A percentile compares a stretch with the other conserved stretches of the same genome.
Evolutionary conservation across 2,113 vertebrate species (phyloP).

Genomic region (Raja brachyura): DNA sequence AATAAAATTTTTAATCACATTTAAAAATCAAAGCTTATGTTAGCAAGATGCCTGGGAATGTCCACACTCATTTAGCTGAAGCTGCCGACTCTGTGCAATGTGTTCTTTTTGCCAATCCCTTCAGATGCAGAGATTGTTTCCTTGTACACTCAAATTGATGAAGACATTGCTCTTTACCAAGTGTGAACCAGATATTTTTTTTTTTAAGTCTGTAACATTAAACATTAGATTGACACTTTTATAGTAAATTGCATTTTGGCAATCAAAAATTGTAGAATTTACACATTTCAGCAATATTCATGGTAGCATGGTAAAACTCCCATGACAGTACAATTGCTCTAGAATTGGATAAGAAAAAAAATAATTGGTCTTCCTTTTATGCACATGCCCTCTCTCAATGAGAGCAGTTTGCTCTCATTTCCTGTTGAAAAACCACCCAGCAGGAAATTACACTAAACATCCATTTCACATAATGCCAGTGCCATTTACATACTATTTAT

Average conservation of each 20-base stretch:
- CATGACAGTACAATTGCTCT: background rate
- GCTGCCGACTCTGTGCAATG: background rate
- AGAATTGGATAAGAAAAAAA: too few relatives aligned
- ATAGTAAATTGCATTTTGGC: background rate
- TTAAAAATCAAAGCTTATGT: background rate
- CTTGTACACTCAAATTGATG: background rate
- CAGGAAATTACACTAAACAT: too few relatives aligned
- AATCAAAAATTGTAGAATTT: background rate
- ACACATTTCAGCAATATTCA: background rate
- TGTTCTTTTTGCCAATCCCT: background rate
- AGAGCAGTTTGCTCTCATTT: too few relatives aligned
- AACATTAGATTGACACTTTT: background rate
- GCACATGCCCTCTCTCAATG: too few relatives aligned
- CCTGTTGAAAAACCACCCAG: too few relatives aligned
- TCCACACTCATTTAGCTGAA: background rate
- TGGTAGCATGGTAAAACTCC: background rate
- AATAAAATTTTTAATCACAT: background rate
- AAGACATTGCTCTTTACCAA: background rate
- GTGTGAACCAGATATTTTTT: background rate
- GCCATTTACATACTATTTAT: too few relatives aligned
- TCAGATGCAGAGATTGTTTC: background rate
- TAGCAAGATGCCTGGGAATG: background rate
- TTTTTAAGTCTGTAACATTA: background rate
- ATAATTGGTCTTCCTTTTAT: too few relatives aligned
- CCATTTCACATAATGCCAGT: too few relatives aligned